Evolutionary conservation across 2,888 invertebrate genomes (phyloP).

Genomic region (Nemotelus nigrinus): DNA sequence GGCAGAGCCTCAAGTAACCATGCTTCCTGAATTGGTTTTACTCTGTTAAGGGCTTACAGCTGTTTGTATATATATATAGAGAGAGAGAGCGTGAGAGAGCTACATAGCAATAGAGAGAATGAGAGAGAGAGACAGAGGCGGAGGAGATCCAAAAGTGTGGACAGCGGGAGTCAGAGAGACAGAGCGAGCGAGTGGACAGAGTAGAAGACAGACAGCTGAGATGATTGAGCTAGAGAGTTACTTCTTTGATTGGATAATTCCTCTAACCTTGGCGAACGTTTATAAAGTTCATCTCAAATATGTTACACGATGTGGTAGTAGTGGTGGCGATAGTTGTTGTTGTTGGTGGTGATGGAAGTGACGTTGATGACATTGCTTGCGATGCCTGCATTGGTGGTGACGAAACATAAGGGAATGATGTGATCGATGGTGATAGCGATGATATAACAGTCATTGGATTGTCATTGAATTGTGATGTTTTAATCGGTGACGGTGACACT

Average conservation of each 20-base stretch:
- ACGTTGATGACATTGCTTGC: constrained; percentile 43
- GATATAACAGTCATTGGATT: constrained; percentile 50
- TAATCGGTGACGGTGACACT: constrained; percentile 50
- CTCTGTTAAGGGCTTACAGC: background rate
- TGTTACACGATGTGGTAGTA: constrained; percentile 47
- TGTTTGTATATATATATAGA: background rate
- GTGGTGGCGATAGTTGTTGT: constrained; percentile 3
- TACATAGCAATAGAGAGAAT: constrained; percentile 43
- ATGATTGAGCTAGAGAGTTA: constrained; percentile 51
- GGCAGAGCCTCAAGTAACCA: too few relatives aligned
- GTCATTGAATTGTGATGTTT: constrained; percentile 51
- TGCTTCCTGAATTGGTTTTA: too few relatives aligned
- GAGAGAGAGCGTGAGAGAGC: constrained; percentile 4
- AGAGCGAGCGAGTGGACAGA: constrained; percentile 51
- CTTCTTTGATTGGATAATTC: constrained; percentile 10
- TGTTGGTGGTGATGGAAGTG: constrained; percentile 28
- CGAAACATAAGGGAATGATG: constrained; percentile 39
- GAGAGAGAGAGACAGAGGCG: background rate
- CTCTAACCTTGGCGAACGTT: constrained; percentile 58
- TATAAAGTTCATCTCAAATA: constrained; percentile 53
- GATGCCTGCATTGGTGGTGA: constrained; percentile 50
- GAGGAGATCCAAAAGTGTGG: constrained; percentile 10
- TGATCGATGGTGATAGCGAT: constrained; percentile 51
- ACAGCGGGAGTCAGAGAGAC: constrained; percentile 49
- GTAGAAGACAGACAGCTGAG: constrained; percentile 52